phyloP scores from a whole-genome alignment of 2,797 vertebrate species.

The Apogon hyalosoma region DNA sequence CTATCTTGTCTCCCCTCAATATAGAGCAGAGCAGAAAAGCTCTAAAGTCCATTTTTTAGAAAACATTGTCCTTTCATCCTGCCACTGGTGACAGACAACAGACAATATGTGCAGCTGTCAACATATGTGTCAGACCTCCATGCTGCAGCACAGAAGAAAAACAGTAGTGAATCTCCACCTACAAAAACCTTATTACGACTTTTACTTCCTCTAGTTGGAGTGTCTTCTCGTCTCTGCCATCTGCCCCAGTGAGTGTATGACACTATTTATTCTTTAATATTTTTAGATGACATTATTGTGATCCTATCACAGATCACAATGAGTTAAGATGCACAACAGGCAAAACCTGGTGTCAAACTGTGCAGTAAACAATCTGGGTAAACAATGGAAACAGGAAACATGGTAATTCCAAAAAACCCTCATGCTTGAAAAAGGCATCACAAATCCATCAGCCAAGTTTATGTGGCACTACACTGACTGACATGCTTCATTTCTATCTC shows the following conservation, averaged over 20 bases:
- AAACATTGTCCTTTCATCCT: conserved; percentile 39
- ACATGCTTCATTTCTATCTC: no score
- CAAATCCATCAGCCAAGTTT: neutral
- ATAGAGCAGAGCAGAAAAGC: conserved; percentile 29
- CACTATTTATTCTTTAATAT: conserved; percentile 14
- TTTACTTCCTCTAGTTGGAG: no score
- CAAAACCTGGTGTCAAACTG: conserved; percentile 1
- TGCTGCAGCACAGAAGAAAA: conserved; percentile 11
- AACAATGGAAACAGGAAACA: neutral
- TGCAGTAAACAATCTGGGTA: conserved; percentile 2
- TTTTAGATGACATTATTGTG: conserved; percentile 1
- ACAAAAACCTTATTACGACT: no score
- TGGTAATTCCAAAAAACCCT: conserved; percentile 2
- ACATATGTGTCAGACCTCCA: conserved; percentile 35
- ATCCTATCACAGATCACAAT: conserved; percentile 6
- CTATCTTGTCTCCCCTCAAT: conserved; percentile 26
- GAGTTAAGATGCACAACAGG: conserved; percentile 1
- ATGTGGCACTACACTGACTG: no score
- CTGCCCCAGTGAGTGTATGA: conserved; percentile 6
- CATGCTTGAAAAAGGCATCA: neutral
- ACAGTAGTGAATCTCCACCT: neutral
- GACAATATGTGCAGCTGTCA: conserved; percentile 14
- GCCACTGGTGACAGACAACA: conserved; percentile 8
- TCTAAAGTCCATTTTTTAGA: conserved; percentile 41
- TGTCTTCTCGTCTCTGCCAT: conserved; percentile 3